A percentile compares a stretch with the other conserved stretches of the same genome.
Conservation (phyloP, 2,113 vertebrate genomes). For the Phrynocephalus versicolor region DNA sequence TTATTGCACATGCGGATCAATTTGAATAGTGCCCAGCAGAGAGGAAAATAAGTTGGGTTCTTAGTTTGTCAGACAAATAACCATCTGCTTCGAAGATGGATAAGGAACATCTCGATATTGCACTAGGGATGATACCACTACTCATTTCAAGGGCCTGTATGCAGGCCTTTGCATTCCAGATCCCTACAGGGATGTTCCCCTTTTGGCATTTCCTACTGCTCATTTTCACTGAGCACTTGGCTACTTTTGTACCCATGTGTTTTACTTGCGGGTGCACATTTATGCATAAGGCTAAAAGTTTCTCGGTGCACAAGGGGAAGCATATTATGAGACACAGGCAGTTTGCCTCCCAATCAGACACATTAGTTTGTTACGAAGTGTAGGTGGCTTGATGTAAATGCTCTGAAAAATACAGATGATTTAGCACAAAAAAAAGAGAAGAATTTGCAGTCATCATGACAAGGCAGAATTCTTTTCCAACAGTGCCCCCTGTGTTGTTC, state of each 20-base stretch:
- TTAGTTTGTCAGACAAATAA: neutral
- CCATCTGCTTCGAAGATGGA: neutral
- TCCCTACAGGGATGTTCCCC: neutral
- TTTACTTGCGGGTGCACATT: neutral
- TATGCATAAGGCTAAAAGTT: neutral
- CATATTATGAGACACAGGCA: neutral
- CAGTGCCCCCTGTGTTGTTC: neutral
- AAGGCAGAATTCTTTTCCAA: neutral
- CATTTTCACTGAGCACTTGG: neutral
- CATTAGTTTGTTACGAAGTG: neutral
- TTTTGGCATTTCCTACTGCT: neutral
- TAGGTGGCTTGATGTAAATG: neutral
- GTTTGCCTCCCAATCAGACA: neutral
- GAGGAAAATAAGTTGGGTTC: neutral
- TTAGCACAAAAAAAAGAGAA: neutral
- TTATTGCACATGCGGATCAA: neutral
- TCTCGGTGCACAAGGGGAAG: neutral
- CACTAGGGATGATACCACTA: neutral
- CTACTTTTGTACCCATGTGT: neutral
- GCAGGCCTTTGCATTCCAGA: neutral
- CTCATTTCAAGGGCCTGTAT: neutral
- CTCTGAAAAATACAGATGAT: neutral
- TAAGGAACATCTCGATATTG: neutral
- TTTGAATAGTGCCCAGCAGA: neutral
- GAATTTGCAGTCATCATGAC: neutral